Evolutionary conservation across 30 jellyfish, hydroid and myxozoan genomes (phyloP).

Genomic region (Aurelia sp.): DNA sequence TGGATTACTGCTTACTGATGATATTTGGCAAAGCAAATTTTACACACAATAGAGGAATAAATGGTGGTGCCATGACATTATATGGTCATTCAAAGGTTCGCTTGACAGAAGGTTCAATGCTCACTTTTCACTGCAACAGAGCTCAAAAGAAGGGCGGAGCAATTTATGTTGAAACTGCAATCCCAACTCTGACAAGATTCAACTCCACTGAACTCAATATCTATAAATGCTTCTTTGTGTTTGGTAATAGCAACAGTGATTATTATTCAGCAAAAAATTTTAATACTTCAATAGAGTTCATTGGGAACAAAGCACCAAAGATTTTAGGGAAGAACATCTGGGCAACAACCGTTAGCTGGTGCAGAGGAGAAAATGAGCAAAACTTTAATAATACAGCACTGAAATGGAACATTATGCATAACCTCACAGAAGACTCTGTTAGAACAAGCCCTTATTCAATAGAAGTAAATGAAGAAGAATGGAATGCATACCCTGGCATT

Average conservation of each 20-base stretch:
- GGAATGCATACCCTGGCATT: slow-evolving; percentile 75
- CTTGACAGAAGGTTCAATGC: slow-evolving; percentile 23
- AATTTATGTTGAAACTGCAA: slow-evolving; percentile 54
- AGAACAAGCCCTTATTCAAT: slow-evolving; percentile 67
- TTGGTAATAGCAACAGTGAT: slow-evolving; percentile 29
- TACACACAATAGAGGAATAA: slow-evolving; percentile 43
- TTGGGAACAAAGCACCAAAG: slow-evolving; percentile 49
- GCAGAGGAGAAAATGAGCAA: slow-evolving; percentile 59
- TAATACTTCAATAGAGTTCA: slow-evolving; percentile 49
- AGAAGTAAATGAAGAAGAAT: slow-evolving; percentile 15
- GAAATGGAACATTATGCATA: slow-evolving; percentile 58
- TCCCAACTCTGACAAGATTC: slow-evolving; percentile 31
- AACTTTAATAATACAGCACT: slow-evolving; percentile 40
- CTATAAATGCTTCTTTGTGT: slow-evolving; percentile 54
- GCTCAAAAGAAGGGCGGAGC: slow-evolving; percentile 87
- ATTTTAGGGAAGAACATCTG: slow-evolving; percentile 44
- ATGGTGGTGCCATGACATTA: slow-evolving; percentile 85
- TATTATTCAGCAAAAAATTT: slow-evolving; percentile 21
- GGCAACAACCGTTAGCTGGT: slow-evolving; percentile 74
- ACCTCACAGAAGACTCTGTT: slow-evolving; percentile 21
- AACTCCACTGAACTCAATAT: slow-evolving; percentile 55
- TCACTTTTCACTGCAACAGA: slow-evolving; percentile 40
- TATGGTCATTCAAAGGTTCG: slow-evolving; percentile 63
- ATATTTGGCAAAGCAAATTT: slow-evolving; percentile 25
- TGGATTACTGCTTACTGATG: slow-evolving; percentile 46